Percentiles rank a stretch among this genome's conserved stretches.
Conservation (phyloP, 2,113 vertebrate genomes). For the Melanerpes formicivorus region DNA sequence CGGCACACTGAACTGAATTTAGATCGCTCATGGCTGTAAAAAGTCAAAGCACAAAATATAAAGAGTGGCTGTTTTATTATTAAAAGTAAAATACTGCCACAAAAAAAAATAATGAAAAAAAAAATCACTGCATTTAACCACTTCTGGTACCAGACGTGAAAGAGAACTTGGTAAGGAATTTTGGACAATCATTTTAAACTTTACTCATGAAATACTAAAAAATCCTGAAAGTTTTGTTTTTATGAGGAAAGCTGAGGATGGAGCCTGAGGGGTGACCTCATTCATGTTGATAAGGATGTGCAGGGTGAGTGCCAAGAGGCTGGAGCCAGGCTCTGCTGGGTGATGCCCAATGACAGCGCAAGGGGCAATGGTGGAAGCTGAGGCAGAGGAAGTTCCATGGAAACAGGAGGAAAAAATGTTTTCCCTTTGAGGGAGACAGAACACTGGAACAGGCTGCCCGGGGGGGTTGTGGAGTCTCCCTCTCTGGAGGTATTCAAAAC, state of each 20-base stretch:
- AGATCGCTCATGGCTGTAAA: neutral
- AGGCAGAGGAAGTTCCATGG: too few species aligned
- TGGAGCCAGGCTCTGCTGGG: too few species aligned
- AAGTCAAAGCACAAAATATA: neutral
- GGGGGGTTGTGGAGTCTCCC: too few species aligned
- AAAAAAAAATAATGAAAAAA: neutral
- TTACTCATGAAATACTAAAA: neutral
- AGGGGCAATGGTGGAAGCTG: too few species aligned
- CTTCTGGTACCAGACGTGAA: neutral
- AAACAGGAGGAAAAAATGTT: too few species aligned
- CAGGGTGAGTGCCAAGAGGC: too few species aligned
- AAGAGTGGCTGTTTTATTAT: neutral
- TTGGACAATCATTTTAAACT: neutral
- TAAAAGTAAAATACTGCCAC: neutral
- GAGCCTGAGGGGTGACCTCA: too few species aligned
- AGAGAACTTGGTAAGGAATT: neutral
- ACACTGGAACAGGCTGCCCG: too few species aligned
- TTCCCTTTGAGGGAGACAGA: too few species aligned
- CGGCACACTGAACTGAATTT: neutral
- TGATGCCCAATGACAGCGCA: too few species aligned
- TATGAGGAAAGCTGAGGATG: neutral
- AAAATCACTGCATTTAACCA: neutral
- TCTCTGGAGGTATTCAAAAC: too few species aligned
- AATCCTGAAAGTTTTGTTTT: neutral
- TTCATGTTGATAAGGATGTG: too few species aligned